Conservation (phyloP, 2,888 invertebrate species). For the Cantharis nigra region DNA sequence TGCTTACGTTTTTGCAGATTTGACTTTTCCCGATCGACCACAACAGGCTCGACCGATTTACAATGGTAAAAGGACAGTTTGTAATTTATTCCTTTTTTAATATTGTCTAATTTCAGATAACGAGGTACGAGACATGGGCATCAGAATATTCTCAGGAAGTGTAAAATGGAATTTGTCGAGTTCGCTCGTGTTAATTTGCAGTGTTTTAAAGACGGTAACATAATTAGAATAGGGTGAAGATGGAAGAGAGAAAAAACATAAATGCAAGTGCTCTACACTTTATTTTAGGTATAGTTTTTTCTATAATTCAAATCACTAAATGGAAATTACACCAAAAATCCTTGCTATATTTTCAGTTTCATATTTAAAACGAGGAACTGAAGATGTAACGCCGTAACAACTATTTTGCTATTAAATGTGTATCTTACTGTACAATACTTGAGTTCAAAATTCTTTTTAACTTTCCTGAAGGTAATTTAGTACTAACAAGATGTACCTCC, state of each 20-base stretch:
- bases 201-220: constrained; percentile 32
- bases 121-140: constrained; percentile 48
- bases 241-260: neutral
- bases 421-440: constrained; percentile 16
- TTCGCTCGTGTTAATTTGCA: constrained; percentile 21
- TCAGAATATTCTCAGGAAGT: constrained; percentile 40
- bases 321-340: constrained; percentile 49
- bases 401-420: constrained; percentile 29
- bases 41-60: constrained; percentile 48
- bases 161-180: constrained; percentile 15
- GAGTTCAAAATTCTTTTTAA: neutral
- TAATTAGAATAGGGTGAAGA: constrained; percentile 30
- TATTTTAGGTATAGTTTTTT: constrained; percentile 31
- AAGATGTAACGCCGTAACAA: constrained; percentile 8
- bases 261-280: constrained; percentile 32
- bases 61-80: constrained; percentile 43
- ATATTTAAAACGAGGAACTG: constrained; percentile 4
- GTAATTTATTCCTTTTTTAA: neutral
- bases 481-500: neutral
- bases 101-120: constrained; percentile 42
- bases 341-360: constrained; percentile 13
- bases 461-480: neutral
- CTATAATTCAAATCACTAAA: constrained; percentile 48
- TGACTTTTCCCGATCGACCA: constrained; percentile 50
- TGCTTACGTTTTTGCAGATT: constrained; percentile 38